Base-by-base conservation (phyloP, 2,113 vertebrate genomes). In the Nothoprocta perdicaria region DNA sequence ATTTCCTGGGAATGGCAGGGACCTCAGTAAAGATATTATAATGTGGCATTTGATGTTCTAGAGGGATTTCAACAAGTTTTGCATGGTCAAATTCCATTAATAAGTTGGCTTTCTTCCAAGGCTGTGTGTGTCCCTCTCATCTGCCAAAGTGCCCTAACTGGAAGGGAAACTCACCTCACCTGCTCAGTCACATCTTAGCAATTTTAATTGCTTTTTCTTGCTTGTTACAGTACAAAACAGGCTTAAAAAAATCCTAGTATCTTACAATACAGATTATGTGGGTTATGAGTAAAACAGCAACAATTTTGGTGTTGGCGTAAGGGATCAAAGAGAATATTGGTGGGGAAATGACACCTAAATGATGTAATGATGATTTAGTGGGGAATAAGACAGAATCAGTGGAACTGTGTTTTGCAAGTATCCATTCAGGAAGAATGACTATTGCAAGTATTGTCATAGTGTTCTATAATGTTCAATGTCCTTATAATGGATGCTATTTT, bases 41-140 rank as follows among this genome's bases (percentile, higher is more conserved):
- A 95, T 96, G 76, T 92, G 91, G 74, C 93, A 94, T 96, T 96
- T 96, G 89, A 94, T 89, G 87, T 93, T 89, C 95, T 95, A 83
- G 52, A 74, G 96, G 92, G 95, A 97, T 96, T 97, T 96, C 91
- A 94, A 94, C 85, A 96, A 96, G 96, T 96, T 97, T 97, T 98
- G 91, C 94, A 96, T 95, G 94, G 96, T 97, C 95, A 97, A 96
- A 97, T 96, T 96, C 94, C 92, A 97, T 97, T 97, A 97, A 96
- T 92, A 97, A 95, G 23, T 45, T 97, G 96, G 97, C 93, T 84
- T 92, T 63, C 65, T 88, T 96, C 95, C 96, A 97, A 94, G 65
- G 83, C 94, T 93, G 73, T 79, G 77, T 88, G 85, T 94, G 82
- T 92, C 91, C 84, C 86, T 96, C 94, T 97, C 94, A 94, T 96